Evolutionary conservation across 2,113 vertebrate species (phyloP).

Genomic region (Atrichornis clamosus): DNA sequence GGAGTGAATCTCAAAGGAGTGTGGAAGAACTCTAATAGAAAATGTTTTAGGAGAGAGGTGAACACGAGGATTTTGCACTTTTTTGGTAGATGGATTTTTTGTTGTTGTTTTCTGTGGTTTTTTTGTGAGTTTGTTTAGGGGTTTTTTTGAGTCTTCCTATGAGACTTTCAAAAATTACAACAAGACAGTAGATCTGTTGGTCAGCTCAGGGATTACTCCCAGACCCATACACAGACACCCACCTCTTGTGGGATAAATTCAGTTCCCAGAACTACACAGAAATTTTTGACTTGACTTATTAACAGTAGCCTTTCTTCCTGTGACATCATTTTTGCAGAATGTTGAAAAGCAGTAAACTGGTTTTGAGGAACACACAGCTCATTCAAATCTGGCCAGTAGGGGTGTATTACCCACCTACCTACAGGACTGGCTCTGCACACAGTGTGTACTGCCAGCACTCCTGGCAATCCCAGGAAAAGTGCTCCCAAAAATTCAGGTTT

Average conservation of each 20-base stretch:
- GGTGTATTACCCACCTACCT: background rate
- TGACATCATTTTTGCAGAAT: background rate
- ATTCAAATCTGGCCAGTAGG: background rate
- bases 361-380: background rate
- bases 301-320: background rate
- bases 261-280: background rate
- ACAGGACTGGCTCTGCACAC: too few species aligned
- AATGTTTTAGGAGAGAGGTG: background rate
- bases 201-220: background rate
- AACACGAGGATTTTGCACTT: background rate
- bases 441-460: fast-evolving
- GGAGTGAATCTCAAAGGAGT: background rate
- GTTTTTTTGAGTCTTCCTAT: background rate
- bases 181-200: background rate
- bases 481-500: background rate
- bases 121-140: background rate
- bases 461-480: background rate
- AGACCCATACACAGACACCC: fast-evolving
- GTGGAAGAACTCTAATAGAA: background rate
- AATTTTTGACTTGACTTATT: background rate
- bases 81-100: background rate
- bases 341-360: background rate
- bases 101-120: background rate
- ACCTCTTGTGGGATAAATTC: background rate
- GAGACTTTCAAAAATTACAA: background rate